Percentiles rank a stretch among this genome's conserved stretches.
phyloP scores from a whole-genome alignment of 2,888 invertebrate genomes.

The Drosophila fulvimacula region DNA sequence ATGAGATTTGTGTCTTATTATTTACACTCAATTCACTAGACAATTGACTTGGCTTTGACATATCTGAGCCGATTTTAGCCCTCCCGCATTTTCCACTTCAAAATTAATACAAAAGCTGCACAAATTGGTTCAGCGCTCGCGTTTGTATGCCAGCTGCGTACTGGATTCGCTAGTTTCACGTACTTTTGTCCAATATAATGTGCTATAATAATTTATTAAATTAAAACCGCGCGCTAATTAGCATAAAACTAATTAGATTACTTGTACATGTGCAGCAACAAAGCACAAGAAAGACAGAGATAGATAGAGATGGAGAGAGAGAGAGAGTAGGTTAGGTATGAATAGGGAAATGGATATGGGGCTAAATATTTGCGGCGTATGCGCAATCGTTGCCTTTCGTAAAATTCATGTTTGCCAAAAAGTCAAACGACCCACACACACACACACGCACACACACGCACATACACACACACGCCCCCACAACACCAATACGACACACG shows the following conservation, averaged over 20 bases:
- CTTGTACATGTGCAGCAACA: constrained; percentile 67
- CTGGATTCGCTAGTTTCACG: constrained; percentile 31
- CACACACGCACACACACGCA: constrained; percentile 8
- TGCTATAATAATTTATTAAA: constrained; percentile 77
- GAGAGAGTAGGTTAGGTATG: background rate
- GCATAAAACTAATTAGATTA: constrained; percentile 81
- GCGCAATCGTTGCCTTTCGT: constrained; percentile 69
- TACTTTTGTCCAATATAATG: constrained; percentile 66
- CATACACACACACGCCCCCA: constrained; percentile 14
- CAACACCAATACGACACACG: constrained; percentile 19
- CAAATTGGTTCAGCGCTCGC: constrained; percentile 1
- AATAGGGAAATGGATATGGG: constrained; percentile 1
- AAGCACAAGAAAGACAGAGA: constrained; percentile 36
- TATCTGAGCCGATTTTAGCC: background rate
- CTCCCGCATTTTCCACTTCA: background rate
- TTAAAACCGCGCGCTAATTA: constrained; percentile 75
- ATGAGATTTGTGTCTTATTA: too few species aligned
- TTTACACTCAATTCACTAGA: background rate
- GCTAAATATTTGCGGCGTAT: constrained; percentile 59
- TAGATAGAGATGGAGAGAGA: background rate
- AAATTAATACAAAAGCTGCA: constrained; percentile 13
- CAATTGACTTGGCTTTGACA: background rate
- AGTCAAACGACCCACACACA: constrained; percentile 54
- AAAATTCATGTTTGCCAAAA: constrained; percentile 74
- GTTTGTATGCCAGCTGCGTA: constrained; percentile 17